A percentile compares a stretch with the other conserved stretches of the same genome.
Conservation (phyloP, 2,113 vertebrate species). For the Pleuronectes platessa region DNA sequence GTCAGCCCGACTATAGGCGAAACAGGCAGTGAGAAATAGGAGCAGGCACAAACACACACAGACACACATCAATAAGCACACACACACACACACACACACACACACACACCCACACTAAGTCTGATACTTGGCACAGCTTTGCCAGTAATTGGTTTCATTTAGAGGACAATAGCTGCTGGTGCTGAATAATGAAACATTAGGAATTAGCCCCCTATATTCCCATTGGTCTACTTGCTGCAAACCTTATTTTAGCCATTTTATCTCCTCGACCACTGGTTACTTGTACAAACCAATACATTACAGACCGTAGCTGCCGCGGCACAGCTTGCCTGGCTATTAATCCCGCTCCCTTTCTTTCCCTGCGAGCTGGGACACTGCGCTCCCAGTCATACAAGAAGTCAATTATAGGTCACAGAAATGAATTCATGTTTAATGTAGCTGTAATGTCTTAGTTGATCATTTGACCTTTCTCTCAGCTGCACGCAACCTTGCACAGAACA, state of each 20-base stretch:
- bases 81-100: constrained; percentile 30
- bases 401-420: constrained; percentile 60
- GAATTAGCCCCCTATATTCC: constrained; percentile 64
- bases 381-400: constrained; percentile 53
- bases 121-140: constrained; percentile 45
- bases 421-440: constrained; percentile 54
- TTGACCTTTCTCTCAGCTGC: constrained; percentile 39
- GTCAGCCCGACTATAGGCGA: constrained; percentile 23
- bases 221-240: constrained; percentile 36
- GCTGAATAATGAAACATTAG: constrained; percentile 66
- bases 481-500: constrained; percentile 8
- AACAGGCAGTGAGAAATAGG: constrained; percentile 16
- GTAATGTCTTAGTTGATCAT: constrained; percentile 52
- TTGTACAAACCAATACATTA: constrained; percentile 32
- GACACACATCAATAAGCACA: constrained; percentile 19
- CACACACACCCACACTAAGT: constrained; percentile 29
- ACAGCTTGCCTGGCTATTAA: constrained; percentile 53
- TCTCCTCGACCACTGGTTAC: constrained; percentile 44
- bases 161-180: constrained; percentile 65
- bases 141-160: constrained; percentile 70
- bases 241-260: constrained; percentile 52
- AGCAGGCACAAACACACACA: constrained; percentile 24
- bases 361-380: constrained; percentile 1
- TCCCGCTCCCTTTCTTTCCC: constrained; percentile 16
- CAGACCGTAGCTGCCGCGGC: constrained; percentile 16